Percentiles rank a stretch among this genome's conserved stretches.
Conservation (phyloP, 2,797 vertebrate species). For the Furcifer pardalis region DNA sequence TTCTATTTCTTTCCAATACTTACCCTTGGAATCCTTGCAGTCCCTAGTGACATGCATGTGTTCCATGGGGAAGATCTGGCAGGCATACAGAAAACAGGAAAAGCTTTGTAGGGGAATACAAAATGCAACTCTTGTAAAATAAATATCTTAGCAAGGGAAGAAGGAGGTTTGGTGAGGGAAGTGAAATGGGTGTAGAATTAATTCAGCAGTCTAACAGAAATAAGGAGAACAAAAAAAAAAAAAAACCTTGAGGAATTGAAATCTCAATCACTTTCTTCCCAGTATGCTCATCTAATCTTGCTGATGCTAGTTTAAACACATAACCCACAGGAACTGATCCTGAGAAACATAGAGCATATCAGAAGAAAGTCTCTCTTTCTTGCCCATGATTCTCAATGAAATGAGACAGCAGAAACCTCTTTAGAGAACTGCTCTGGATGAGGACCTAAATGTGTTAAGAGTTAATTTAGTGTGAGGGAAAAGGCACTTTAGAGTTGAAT, state of each 20-base stretch:
- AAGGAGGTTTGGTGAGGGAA: too few species aligned
- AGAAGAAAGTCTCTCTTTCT: too few species aligned
- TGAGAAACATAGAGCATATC: constrained; percentile 27
- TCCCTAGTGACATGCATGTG: constrained; percentile 4
- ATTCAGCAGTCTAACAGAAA: constrained; percentile 35
- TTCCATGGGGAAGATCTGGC: constrained; percentile 21
- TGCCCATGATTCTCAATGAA: constrained; percentile 41
- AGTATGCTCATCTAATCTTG: constrained; percentile 48
- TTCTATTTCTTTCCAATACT: constrained; percentile 21
- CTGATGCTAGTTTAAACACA: constrained; percentile 43
- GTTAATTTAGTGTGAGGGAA: constrained; percentile 43
- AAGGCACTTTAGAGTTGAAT: constrained; percentile 55
- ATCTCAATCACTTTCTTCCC: constrained; percentile 21
- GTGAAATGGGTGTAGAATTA: constrained; percentile 1
- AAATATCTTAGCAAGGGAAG: constrained; percentile 25
- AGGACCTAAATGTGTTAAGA: constrained; percentile 44
- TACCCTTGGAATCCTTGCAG: constrained; percentile 33
- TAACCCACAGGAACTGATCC: constrained; percentile 44
- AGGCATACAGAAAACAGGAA: constrained; percentile 29
- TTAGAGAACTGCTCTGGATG: constrained; percentile 44
- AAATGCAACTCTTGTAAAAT: constrained; percentile 19
- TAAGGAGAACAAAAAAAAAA: constrained; percentile 34
- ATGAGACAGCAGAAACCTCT: constrained; percentile 5
- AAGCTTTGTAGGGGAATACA: constrained; percentile 40
- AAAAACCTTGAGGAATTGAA: constrained; percentile 30